phyloP scores from a whole-genome alignment of 2,888 invertebrate genomes.

The Trypoxylon attenuatum region DNA sequence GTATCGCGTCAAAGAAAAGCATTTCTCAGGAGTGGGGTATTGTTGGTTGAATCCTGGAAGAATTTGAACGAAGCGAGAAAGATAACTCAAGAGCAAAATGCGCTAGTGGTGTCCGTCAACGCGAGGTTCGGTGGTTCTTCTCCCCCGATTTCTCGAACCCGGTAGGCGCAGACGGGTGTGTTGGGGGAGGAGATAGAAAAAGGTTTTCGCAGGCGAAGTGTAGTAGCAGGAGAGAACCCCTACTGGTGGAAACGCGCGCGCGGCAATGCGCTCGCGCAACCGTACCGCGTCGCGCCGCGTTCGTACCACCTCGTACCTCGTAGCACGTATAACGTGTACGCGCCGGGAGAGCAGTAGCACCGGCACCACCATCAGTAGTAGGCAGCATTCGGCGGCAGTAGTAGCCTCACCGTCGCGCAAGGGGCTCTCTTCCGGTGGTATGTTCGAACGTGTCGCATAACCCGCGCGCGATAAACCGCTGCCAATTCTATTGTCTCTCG shows the following conservation, averaged over 20 bases:
- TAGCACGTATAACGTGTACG: conserved; percentile 47
- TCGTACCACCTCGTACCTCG: conserved; percentile 22
- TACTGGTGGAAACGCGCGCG: conserved; percentile 49
- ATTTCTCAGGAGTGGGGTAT: too few species aligned
- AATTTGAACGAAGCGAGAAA: too few species aligned
- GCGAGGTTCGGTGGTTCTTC: neutral
- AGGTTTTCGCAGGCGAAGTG: conserved; percentile 47
- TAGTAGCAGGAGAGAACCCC: conserved; percentile 52
- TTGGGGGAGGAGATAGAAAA: neutral
- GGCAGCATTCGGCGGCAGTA: conserved; percentile 54
- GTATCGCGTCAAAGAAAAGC: too few species aligned
- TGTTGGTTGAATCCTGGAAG: too few species aligned
- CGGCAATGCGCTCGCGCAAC: conserved; percentile 63
- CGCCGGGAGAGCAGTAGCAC: conserved; percentile 55
- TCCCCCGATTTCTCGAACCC: conserved; percentile 2
- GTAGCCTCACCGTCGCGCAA: conserved; percentile 45
- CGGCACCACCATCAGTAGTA: conserved; percentile 57
- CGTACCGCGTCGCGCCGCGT: conserved; percentile 58
- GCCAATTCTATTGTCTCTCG: neutral
- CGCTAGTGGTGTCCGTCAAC: too few species aligned
- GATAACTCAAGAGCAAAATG: too few species aligned
- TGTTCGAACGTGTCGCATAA: too few species aligned
- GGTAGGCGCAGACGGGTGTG: neutral
- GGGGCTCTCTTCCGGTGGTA: too few species aligned
- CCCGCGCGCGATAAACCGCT: neutral